Evolutionary conservation across 2,113 vertebrate species (phyloP), one percentile per base, ranked within the genome.

Genomic region (Lipotes vexillifer): DNA sequence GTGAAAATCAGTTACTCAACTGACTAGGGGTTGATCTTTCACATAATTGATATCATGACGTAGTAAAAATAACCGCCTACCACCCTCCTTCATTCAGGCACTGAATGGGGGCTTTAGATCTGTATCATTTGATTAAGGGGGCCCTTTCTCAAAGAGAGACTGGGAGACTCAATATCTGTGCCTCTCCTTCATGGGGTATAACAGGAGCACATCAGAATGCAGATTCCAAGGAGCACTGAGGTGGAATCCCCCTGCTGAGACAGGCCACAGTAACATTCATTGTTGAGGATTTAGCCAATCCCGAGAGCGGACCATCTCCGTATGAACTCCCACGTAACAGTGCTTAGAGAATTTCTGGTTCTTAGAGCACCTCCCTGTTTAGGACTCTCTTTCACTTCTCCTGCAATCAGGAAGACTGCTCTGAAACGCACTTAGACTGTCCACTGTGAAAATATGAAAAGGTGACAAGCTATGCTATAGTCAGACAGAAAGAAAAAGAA

Each of bases 1-100:
- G 11, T 66, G 21, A 97, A 94, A 97, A 63, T 71, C 52, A 95
- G 29, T 75, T 88, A 66, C 36, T 93, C 41, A 93, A 18, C 17
- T 87, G 36, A 84, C 29, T 57, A 9, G 55, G 41, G 29, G 44
- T 90, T 83, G 81, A 63, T 27, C 18, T 31, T 80, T 93, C 14
- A 59, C 2, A 8, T 71, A 55, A 66, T 0, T 78, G 81, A 69
- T 88, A 75, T 61, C 2, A 63, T 94, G 65, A 77, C 15, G n/a
- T 75, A 94, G 59, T 82, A 93, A 90, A 92, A 94, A 55, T 72
- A 88, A 41, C 4, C 9, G 0, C 1, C 5, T 8, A 14, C 10
- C 10, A 63, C 21, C n/a, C 14, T 86, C 27, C 12, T 93, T 63
- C 33, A 13, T 81, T 72, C 38, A 17, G 46, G 61, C 23, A 13